These are phyloP conservation scores for Ameiurus melas DNA, from an alignment of 2,113 vertebrate species.

Conservation along the genomic window DNA sequence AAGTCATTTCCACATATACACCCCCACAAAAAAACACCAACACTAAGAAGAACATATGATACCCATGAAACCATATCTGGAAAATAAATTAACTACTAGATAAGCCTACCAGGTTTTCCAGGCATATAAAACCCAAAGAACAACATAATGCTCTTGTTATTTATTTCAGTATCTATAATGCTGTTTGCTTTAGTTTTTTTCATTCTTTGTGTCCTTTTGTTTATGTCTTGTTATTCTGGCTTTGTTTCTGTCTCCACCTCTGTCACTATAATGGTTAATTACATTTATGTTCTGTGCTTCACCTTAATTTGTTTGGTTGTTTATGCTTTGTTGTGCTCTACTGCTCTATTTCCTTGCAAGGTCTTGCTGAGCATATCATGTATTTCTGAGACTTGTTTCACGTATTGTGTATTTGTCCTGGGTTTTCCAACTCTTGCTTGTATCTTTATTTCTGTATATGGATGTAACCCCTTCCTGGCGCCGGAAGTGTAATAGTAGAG, in stretches of 20 bases:
- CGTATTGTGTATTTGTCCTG: neutral
- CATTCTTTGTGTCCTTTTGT: neutral
- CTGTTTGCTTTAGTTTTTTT: neutral
- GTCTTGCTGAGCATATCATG: neutral
- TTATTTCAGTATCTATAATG: neutral
- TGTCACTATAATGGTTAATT: neutral
- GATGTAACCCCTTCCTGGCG: too few species aligned
- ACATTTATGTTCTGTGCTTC: neutral
- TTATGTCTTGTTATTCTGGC: neutral
- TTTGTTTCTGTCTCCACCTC: neutral
- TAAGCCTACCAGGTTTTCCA: neutral
- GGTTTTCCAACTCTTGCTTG: neutral
- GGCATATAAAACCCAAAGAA: neutral
- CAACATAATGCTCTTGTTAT: neutral
- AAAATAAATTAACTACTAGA: conserved; percentile 9
- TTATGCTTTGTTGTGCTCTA: neutral
- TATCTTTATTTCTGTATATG: neutral
- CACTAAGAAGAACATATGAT: conserved; percentile 14
- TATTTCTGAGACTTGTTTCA: neutral
- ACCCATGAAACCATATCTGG: neutral
- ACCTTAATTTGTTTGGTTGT: neutral
- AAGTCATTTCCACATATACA: neutral
- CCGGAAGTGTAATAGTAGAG: too few species aligned
- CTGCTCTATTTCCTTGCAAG: neutral
- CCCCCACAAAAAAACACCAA: conserved; percentile 4